Conservation (phyloP, 2,888 invertebrate species). For the Platynereis dumerilii region DNA sequence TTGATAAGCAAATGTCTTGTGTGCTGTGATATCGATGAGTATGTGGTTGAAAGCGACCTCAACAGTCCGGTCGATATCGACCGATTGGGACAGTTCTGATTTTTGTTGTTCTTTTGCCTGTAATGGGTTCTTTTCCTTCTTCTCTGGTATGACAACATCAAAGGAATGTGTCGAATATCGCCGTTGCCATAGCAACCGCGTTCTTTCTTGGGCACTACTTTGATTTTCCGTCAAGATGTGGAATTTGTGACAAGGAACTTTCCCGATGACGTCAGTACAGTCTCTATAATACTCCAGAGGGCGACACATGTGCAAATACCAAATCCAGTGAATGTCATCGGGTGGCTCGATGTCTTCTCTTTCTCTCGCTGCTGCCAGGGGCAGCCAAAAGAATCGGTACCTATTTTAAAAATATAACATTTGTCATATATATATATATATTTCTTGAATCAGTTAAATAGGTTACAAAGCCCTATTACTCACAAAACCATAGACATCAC, state of each 20-base stretch:
- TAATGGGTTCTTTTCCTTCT: background rate
- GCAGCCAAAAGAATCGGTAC: conserved; percentile 65
- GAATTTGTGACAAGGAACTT: conserved; percentile 58
- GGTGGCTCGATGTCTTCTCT: conserved; percentile 61
- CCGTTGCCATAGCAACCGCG: conserved; percentile 46
- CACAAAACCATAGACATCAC: no score
- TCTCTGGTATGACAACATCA: background rate
- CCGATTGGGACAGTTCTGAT: background rate
- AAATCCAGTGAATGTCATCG: conserved; percentile 67
- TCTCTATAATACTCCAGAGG: conserved; percentile 55
- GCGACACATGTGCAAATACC: conserved; percentile 64
- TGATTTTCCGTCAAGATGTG: conserved; percentile 52
- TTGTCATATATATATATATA: background rate
- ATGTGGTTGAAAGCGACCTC: conserved; percentile 2
- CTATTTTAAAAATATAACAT: conserved; percentile 41
- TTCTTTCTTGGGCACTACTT: conserved; percentile 46
- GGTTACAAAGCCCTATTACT: no score
- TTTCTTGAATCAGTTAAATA: background rate
- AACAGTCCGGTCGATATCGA: background rate
- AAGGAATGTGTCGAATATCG: conserved; percentile 44
- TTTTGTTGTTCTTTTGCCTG: background rate
- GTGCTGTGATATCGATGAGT: background rate
- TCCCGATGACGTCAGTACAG: conserved; percentile 47
- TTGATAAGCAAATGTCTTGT: conserved; percentile 34
- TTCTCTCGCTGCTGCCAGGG: conserved; percentile 58